Conservation (phyloP, 2,113 vertebrate species). For the Mesocricetus auratus region DNA sequence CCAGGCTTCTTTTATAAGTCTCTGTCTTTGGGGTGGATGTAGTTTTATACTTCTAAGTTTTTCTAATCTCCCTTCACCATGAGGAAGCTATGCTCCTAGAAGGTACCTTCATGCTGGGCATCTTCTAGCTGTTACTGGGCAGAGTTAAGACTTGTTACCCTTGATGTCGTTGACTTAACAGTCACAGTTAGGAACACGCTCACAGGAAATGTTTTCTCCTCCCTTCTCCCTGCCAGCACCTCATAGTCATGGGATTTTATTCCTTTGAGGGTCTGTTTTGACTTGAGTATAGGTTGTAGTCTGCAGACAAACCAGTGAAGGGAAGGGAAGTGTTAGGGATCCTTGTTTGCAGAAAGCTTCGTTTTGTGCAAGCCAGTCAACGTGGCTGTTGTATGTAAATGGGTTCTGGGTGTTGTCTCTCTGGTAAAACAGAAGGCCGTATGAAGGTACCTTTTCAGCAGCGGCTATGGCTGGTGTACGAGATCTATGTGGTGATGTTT, state of each 20-base stretch:
- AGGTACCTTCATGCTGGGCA: fast-evolving
- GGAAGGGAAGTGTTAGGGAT: fast-evolving
- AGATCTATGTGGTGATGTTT: not conserved
- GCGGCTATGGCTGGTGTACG: not conserved
- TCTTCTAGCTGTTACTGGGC: not conserved
- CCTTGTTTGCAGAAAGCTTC: not conserved
- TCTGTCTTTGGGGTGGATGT: not conserved
- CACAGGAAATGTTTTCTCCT: no score
- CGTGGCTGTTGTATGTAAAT: not conserved
- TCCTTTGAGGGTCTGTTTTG: no score
- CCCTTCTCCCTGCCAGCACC: not conserved
- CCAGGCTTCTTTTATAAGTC: not conserved
- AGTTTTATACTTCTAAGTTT: not conserved
- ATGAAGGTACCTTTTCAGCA: not conserved
- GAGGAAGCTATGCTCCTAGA: not conserved
- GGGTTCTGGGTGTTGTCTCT: not conserved
- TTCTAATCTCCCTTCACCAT: not conserved
- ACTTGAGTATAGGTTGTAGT: not conserved
- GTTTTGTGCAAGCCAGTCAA: not conserved
- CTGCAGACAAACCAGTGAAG: not conserved
- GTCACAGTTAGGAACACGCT: not conserved
- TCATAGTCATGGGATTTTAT: not conserved
- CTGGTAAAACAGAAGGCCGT: not conserved
- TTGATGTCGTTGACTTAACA: not conserved
- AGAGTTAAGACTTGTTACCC: not conserved